Evolutionary conservation across 2,113 vertebrate species (phyloP), one percentile per base, ranked within the genome.

Genomic region (Gorsachius goisagi): DNA sequence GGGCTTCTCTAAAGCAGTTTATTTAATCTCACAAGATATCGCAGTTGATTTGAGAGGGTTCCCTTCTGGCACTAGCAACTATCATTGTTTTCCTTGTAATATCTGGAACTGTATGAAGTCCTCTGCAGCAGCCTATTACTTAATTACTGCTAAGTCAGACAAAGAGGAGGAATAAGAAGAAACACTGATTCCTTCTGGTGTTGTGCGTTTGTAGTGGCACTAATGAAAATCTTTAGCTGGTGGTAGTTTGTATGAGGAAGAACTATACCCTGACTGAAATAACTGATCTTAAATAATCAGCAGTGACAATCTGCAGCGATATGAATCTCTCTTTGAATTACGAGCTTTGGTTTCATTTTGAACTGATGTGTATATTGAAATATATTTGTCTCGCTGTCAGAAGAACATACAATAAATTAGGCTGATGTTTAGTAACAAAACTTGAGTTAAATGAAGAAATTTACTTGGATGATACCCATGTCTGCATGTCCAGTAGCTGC

Each of bases 221-320:
- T 75, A 64, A 63, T 56, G 26, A 50, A 87, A 69, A 62, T 23
- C 13, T 41, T 37, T 12, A 23, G 13, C 11, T 37, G n/a, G 26
- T 47, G 33, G 30, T 56, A 0, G 0, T 49, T 55, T 81, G 55
- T 72, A n/a, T 0, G 0, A 63, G 35, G 21, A 73, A 78, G 10
- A 83, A 53, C 30, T 62, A 35, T 53, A 66, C 9, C 22, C 60
- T 60, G 27, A 59, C 37, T 67, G 24, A 66, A 78, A 44, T 71
- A 64, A 55, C 23, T 33, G 23, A 59, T 45, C 24, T 23, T 56
- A 60, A 66, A 68, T 58, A 93, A 87, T 52, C 74, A 75, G 58
- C 7, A n/a, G 23, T 80, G 55, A 35, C 41, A 74, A 37, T 6
- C 2, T 60, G 27, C 19, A 68, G 9, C 3, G 1, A 49, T 85